Evolutionary conservation across 2,888 invertebrate species (phyloP).

Genomic region (Ichneumoninae sp.): DNA sequence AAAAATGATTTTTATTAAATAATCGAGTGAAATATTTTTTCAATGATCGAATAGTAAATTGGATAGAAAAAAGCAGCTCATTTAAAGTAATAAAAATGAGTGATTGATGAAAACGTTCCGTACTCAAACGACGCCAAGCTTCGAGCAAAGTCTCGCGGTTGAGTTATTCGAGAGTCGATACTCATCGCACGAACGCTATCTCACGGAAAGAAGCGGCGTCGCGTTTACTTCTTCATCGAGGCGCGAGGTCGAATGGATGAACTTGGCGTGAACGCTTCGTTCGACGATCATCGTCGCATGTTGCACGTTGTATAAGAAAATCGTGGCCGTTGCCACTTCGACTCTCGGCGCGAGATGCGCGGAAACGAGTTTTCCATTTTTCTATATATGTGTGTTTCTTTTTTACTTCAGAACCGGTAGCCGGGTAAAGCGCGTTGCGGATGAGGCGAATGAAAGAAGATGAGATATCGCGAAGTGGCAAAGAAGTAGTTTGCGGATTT

Average conservation of each 20-base stretch:
- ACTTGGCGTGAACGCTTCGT: conserved; percentile 49
- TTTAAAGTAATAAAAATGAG: not conserved
- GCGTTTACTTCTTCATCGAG: conserved; percentile 6
- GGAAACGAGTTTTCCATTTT: conserved; percentile 57
- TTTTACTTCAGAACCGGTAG: conserved; percentile 52
- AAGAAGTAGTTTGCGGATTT: conserved; percentile 17
- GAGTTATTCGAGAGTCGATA: conserved; percentile 10
- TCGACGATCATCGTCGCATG: conserved; percentile 37
- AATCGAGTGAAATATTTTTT: not conserved
- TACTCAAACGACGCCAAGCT: not conserved
- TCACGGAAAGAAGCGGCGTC: conserved; percentile 2
- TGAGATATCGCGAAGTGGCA: conserved; percentile 31
- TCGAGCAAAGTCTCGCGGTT: conserved; percentile 18
- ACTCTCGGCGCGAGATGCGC: conserved; percentile 31
- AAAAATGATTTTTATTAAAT: not conserved
- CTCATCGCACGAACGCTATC: conserved; percentile 3
- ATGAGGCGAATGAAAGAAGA: not conserved
- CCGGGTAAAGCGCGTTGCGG: not conserved
- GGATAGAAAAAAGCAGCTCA: not conserved
- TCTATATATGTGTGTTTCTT: conserved; percentile 14
- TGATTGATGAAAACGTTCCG: not conserved
- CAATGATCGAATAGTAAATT: not conserved
- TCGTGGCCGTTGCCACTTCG: conserved; percentile 11
- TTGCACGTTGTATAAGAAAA: conserved; percentile 36
- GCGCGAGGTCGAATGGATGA: conserved; percentile 52